Evolutionary conservation across 1,140 invertebrate species (phyloP), one percentile per base, ranked within the genome.

Genomic region (Hydropsyche tenuis): DNA sequence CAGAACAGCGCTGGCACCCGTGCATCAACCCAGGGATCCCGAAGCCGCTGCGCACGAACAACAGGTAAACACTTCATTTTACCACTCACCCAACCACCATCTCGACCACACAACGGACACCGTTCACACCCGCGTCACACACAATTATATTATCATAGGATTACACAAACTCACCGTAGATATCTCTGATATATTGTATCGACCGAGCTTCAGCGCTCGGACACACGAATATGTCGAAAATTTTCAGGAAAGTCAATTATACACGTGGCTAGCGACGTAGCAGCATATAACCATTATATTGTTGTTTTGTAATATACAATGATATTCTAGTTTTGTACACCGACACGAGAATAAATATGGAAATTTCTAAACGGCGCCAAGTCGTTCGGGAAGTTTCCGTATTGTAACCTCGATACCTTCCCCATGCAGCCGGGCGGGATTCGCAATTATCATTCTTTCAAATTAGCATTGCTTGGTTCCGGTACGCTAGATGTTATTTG

Each of bases 21-120:
- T 46, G 5, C 91, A 92, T 76, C 86, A 91, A 82, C 90, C 93
- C 64, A 90, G 92, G 72, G 93, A 96, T 80, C 88, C 92, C 79
- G 94, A 96, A 78, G 91, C 91, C 79, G 94, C 94, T 80, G 85
- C 90, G 73, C 87, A 90, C 80, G 94, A 96, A 82, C 94, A 96
- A 89, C 93, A 95, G 91, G 96, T 98, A 94, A 90, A 30, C 51
- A 42, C 48, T 4, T 20, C 16, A 22, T 43, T 42, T 65, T 65
- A 43, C 30, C 30, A 37, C 30, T 37, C 30, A 9, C 3, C 9
- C 30, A 37, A 37, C 30, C 30, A 37, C 30, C 30, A 37, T 37
- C 30, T 37, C 30, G 30, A 37, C 30, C 30, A 37, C 30, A 37
- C 30, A 37, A 3, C 30, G 9, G 30, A 37, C 30, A 37, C 30